Base-by-base conservation (phyloP, 1,140 invertebrate species). In the Sycophila sp. region DNA sequence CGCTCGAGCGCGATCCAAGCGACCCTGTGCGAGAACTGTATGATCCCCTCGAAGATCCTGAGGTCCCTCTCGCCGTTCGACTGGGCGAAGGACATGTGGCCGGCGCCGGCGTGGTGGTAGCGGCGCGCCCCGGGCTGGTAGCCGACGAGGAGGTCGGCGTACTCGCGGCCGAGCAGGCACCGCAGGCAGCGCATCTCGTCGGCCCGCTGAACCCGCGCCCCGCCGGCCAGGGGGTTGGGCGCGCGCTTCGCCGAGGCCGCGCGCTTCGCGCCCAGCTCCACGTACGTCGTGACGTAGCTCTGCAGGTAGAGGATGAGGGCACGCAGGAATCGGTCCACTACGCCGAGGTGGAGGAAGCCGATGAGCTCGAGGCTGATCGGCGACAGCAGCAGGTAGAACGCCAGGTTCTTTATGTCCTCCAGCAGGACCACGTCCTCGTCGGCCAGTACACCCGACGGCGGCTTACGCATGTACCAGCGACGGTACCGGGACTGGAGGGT, bases 351-450 rank as follows among this genome's bases (percentile, higher is more conserved):
- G 40, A 91, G 83, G 71, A 88, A 87, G 36, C 87, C 84, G 45
- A 91, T 87, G 64, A 91, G 87, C 73, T 89, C 84, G 2, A 85
- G 76, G 42, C 86, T 88, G 66, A 90, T 79, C 71, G 88, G 85
- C 47, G 78, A 83, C 19, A 81, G 69, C 11, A 89, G 83, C 2
- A 88, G 85, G 77, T 86, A 91, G 60, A 92, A 60, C 2, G 88
- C 89, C 26, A 92, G 85, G 76, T 91, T 89, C 80, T 91, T 91
- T 40, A 91, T 82, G 74, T 91, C 90, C 81, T 91, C 89, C 19
- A 91, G 76, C 6, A 88, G 88, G 15, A 91, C 86, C 19, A 90
- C 77, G 68, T 89, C 87, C 8, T 5, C 2, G 10, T 5, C n/a
- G 55, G 26, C 19, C 49, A 24, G 30, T 6, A 5, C n/a, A 15